phyloP scores from a whole-genome alignment of 2,113 vertebrate genomes.

The Petromus typicus region DNA sequence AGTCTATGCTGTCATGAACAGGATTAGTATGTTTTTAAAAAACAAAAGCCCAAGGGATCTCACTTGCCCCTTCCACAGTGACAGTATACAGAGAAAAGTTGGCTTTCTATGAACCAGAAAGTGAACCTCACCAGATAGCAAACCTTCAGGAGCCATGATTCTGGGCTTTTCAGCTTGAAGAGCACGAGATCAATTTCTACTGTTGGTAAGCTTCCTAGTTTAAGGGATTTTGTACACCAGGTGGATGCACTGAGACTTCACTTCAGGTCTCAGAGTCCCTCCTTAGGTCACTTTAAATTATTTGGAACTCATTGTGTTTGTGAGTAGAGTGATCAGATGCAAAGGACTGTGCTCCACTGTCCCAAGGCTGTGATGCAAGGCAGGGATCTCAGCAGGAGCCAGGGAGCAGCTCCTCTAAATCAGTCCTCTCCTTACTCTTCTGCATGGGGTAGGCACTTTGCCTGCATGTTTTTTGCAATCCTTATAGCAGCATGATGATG shows the following conservation, averaged over 20 bases:
- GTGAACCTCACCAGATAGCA: background rate
- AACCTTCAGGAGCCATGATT: background rate
- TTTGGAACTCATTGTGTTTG: background rate
- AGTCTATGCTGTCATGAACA: background rate
- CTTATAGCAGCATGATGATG: background rate
- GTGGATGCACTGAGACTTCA: too few species aligned
- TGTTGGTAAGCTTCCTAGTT: background rate
- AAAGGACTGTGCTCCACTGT: background rate
- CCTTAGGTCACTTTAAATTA: background rate
- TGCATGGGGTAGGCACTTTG: background rate
- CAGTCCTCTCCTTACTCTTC: fast-evolving
- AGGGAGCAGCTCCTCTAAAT: background rate
- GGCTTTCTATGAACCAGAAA: background rate
- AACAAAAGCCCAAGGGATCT: background rate
- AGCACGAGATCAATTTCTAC: background rate
- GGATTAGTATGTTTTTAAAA: background rate
- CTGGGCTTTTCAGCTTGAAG: background rate
- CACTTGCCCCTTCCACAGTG: background rate
- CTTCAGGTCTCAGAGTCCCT: background rate
- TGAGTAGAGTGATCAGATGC: fast-evolving
- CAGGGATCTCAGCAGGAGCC: background rate
- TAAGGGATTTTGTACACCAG: background rate
- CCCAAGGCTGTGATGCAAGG: too few species aligned
- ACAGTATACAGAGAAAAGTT: background rate
- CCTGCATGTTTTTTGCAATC: fast-evolving